Conservation (phyloP, 2,113 vertebrate species). For the Mustela nigripes region DNA sequence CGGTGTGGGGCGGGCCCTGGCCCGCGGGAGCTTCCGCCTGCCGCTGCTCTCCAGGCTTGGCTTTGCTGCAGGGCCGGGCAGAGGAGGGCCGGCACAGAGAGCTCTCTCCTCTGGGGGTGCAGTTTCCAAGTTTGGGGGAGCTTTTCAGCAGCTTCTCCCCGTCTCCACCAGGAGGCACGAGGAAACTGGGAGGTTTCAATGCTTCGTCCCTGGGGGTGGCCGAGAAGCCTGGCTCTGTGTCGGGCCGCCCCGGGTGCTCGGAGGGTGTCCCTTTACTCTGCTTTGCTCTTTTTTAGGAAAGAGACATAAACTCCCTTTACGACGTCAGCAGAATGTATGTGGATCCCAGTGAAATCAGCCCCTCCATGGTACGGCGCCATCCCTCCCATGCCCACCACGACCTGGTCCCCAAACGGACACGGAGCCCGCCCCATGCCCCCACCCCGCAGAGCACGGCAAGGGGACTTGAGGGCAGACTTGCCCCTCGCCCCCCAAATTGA, state of each 20-base stretch:
- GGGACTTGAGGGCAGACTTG: background rate
- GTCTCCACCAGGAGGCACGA: background rate
- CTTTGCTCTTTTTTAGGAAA: constrained; percentile 88
- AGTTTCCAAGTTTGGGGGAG: background rate
- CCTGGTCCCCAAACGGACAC: accelerated
- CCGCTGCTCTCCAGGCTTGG: accelerated
- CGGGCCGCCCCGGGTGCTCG: accelerated
- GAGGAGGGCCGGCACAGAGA: background rate
- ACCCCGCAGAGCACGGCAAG: background rate
- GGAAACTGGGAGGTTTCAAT: background rate
- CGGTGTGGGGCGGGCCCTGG: accelerated
- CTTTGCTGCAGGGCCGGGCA: background rate
- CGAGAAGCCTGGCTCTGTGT: background rate
- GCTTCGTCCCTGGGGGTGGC: background rate
- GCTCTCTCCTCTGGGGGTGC: background rate
- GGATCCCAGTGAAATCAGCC: constrained; percentile 95
- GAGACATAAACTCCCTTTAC: constrained; percentile 93
- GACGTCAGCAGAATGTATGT: constrained; percentile 95
- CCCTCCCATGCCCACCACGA: accelerated
- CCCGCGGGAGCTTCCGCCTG: accelerated
- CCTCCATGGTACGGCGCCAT: constrained; percentile 89
- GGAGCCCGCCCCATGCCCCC: accelerated
- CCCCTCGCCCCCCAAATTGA: no score
- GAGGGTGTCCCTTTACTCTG: background rate
- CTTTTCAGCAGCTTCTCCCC: background rate